Evolutionary conservation across 2,113 vertebrate genomes (phyloP).

Genomic region (Andinoacara biseriatus): DNA sequence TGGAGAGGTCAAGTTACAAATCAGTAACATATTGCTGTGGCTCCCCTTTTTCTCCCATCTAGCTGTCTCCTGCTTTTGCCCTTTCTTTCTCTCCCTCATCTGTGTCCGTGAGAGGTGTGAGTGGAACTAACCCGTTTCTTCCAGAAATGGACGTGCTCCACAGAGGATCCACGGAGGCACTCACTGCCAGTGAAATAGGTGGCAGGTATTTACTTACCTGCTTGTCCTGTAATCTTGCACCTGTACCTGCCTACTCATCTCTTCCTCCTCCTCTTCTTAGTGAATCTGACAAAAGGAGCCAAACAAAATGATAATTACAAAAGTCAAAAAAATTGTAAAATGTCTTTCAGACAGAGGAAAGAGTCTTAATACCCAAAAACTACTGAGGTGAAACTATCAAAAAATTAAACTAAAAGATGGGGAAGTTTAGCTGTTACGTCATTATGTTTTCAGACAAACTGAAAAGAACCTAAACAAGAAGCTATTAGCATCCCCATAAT

Average conservation of each 20-base stretch:
- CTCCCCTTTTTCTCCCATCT: no score
- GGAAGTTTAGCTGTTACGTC: no score
- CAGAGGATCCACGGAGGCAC: no score
- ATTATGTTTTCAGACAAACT: no score
- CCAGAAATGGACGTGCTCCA: not conserved
- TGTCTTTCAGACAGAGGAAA: not conserved
- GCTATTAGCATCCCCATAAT: not conserved
- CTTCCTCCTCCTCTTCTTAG: no score
- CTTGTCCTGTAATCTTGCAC: no score
- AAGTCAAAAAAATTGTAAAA: no score
- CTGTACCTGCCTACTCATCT: no score
- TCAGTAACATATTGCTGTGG: no score
- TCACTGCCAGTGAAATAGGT: rapidly evolving
- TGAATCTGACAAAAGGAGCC: no score
- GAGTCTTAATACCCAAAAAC: not conserved
- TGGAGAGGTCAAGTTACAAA: not conserved
- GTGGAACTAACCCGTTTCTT: not conserved
- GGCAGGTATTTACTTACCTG: no score
- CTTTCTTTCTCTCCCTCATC: not conserved
- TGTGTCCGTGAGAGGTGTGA: not conserved
- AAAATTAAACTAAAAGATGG: not conserved
- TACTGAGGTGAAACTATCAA: not conserved
- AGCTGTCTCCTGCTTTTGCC: no score
- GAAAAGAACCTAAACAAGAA: not conserved
- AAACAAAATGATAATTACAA: not conserved